Conservation (phyloP, 2,797 vertebrate species). For the Echiichthys vipera region DNA sequence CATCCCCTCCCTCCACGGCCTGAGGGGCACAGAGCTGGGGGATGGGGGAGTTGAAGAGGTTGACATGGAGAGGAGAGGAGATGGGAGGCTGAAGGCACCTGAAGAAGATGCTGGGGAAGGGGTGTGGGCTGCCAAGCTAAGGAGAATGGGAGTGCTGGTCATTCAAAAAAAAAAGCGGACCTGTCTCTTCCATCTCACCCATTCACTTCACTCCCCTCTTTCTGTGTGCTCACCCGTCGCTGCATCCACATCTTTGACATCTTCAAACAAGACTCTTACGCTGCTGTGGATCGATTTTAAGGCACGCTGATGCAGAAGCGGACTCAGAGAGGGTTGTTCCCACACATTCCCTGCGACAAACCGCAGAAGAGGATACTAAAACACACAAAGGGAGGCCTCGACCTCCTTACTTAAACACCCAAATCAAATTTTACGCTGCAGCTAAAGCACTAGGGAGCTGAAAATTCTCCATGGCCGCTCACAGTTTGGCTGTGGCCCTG, state of each 20-base stretch:
- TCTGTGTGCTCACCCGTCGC: conserved; percentile 30
- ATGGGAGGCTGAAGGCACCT: conserved; percentile 87
- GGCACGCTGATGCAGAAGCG: conserved; percentile 33
- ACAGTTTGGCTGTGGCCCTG: conserved; percentile 65
- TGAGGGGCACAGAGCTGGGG: conserved; percentile 76
- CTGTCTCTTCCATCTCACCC: conserved; percentile 58
- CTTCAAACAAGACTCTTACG: conserved; percentile 30
- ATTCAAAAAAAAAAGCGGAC: conserved; percentile 62
- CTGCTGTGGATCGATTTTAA: conserved; percentile 26
- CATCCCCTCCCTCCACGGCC: conserved; percentile 81
- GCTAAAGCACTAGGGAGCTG: conserved; percentile 78
- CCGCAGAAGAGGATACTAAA: conserved; percentile 74
- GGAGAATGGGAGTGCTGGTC: conserved; percentile 42
- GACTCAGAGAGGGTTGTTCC: conserved; percentile 61
- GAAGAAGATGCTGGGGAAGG: conserved; percentile 75
- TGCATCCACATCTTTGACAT: conserved; percentile 33
- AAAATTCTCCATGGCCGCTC: conserved; percentile 66
- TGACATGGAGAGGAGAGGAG: conserved; percentile 71
- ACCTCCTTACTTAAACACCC: conserved; percentile 82
- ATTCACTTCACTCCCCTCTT: conserved; percentile 43
- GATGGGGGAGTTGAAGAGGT: conserved; percentile 63
- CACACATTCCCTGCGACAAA: conserved; percentile 78
- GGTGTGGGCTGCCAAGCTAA: conserved; percentile 40
- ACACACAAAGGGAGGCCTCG: conserved; percentile 79
- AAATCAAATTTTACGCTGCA: conserved; percentile 83